phyloP scores from a whole-genome alignment of 1,140 invertebrate species.

The Drosophila sulfurigaster region DNA sequence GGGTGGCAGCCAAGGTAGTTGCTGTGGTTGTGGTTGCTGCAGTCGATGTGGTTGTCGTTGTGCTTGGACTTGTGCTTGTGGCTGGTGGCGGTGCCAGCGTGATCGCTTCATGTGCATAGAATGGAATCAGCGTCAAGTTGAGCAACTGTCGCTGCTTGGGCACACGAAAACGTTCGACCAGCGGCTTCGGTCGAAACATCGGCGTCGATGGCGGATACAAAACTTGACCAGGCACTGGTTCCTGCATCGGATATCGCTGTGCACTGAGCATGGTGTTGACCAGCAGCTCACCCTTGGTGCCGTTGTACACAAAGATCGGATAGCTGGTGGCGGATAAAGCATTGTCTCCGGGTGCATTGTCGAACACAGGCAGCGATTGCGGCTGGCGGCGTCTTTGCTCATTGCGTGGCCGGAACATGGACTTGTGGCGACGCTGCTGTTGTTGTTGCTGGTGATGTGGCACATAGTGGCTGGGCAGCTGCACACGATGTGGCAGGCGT shows the following conservation, averaged over 20 bases:
- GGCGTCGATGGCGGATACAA: conserved; percentile 73
- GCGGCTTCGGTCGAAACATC: conserved; percentile 76
- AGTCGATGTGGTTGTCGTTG: too few species aligned
- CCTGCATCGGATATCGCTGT: conserved; percentile 76
- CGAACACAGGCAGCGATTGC: conserved; percentile 66
- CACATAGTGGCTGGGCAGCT: conserved; percentile 24
- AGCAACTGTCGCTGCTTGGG: conserved; percentile 54
- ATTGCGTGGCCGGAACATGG: background rate
- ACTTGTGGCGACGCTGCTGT: conserved; percentile 22
- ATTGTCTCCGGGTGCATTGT: conserved; percentile 67
- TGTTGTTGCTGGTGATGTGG: conserved; percentile 9
- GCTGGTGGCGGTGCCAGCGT: background rate
- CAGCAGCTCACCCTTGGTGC: conserved; percentile 63
- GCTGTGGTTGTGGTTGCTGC: too few species aligned
- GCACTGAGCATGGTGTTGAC: conserved; percentile 76
- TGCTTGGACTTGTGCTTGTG: too few species aligned
- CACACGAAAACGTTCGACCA: conserved; percentile 68
- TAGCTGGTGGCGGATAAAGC: conserved; percentile 30
- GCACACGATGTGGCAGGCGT: background rate
- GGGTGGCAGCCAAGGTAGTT: too few species aligned
- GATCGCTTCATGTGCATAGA: conserved; percentile 80
- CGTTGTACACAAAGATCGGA: conserved; percentile 75
- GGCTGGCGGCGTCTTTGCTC: conserved; percentile 37
- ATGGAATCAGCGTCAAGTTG: conserved; percentile 76
- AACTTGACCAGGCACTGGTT: conserved; percentile 75